These are phyloP conservation scores for Rotaria socialis DNA, from an alignment of 2,888 invertebrate species.

Conservation along the genomic window DNA sequence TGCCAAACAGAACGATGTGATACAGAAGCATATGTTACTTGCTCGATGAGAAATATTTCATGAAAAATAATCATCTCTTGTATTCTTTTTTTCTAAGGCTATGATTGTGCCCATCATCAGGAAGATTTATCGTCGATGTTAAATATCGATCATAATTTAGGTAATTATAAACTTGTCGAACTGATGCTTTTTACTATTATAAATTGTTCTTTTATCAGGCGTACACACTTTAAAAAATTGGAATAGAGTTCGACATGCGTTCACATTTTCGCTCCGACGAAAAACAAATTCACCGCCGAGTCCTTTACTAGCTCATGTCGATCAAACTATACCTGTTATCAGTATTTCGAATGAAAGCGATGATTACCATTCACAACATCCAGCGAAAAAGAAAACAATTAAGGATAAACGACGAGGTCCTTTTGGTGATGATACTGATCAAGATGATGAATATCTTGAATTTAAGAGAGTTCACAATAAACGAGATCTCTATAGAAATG, in stretches of 20 bases:
- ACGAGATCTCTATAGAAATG: neutral
- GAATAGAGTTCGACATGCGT: slow-evolving; percentile 4
- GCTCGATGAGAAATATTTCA: too few species aligned
- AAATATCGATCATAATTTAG: neutral
- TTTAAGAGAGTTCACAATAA: neutral
- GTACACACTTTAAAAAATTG: neutral
- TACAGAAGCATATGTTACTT: too few species aligned
- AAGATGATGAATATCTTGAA: neutral
- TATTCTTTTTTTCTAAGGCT: neutral
- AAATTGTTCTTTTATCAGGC: neutral
- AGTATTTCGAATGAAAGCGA: slow-evolving; percentile 4
- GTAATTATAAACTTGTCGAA: too few species aligned
- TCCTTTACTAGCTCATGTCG: neutral
- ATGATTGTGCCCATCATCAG: neutral
- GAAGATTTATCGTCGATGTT: neutral
- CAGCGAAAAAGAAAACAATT: neutral
- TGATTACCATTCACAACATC: neutral
- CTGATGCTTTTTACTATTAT: too few species aligned
- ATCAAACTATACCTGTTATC: neutral
- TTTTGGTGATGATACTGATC: neutral
- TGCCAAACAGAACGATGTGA: too few species aligned
- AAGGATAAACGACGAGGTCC: neutral
- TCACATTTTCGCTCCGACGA: neutral
- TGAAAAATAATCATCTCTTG: too few species aligned
- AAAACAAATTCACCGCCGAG: neutral